Evolutionary conservation across 2,797 vertebrate genomes (phyloP).

Genomic region (Crocidura indochinensis): DNA sequence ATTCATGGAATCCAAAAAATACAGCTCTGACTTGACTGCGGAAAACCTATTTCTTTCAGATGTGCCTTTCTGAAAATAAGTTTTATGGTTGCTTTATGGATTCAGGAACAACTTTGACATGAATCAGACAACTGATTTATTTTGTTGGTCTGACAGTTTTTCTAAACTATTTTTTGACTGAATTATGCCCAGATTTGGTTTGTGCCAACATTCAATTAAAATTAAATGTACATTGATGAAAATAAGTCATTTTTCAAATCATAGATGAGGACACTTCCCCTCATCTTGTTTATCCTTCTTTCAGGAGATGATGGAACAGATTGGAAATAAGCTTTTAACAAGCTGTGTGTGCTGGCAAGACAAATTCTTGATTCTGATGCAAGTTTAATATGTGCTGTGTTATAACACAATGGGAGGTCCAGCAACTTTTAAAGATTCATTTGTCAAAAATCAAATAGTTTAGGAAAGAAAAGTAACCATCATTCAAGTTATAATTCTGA

Average conservation of each 20-base stretch:
- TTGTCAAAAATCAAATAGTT: slow-evolving; percentile 39
- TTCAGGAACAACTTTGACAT: background rate
- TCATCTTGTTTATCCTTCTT: background rate
- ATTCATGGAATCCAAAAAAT: background rate
- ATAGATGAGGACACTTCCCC: background rate
- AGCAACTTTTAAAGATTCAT: slow-evolving; percentile 15
- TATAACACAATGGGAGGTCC: background rate
- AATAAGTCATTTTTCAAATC: slow-evolving; percentile 40
- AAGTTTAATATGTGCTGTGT: background rate
- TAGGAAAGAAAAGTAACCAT: slow-evolving; percentile 12
- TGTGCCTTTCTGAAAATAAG: slow-evolving; percentile 11
- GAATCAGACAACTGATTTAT: background rate
- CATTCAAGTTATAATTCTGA: background rate
- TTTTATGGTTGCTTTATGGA: slow-evolving; percentile 26
- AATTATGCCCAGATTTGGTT: slow-evolving; percentile 18
- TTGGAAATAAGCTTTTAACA: background rate
- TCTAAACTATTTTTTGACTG: background rate
- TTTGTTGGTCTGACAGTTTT: background rate
- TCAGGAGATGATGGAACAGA: background rate
- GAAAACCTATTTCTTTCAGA: background rate
- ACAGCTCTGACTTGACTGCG: background rate
- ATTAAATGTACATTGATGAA: background rate
- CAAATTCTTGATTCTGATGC: background rate
- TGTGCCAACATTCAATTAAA: slow-evolving; percentile 34
- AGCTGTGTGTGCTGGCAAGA: background rate